Evolutionary conservation across 2,888 invertebrate species (phyloP).

Genomic region (Lamellibrachia satsuma): DNA sequence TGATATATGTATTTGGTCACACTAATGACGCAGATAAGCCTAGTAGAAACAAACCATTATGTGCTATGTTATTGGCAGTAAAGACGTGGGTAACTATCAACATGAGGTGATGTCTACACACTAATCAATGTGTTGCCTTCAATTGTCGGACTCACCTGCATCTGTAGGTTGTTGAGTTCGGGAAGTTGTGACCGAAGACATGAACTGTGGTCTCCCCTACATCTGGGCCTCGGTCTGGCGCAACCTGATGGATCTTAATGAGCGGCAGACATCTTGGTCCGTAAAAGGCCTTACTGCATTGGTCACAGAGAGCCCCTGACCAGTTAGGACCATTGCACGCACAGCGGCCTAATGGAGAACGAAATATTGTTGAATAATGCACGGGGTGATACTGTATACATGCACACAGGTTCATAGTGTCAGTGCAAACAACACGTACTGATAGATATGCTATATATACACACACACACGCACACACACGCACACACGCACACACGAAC

Average conservation of each 20-base stretch:
- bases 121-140: not conserved
- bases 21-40: not conserved
- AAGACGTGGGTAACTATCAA: not conserved
- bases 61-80: not conserved
- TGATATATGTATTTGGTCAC: not conserved
- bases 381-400: not conserved
- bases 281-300: constrained; percentile 44
- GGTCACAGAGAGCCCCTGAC: constrained; percentile 43
- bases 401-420: not conserved
- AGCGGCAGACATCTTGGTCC: constrained; percentile 44
- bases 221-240: constrained; percentile 41
- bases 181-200: constrained; percentile 44
- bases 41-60: not conserved
- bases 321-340: constrained; percentile 40
- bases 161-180: constrained; percentile 37
- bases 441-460: not conserved
- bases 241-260: constrained; percentile 34
- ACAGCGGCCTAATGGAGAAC: constrained; percentile 37
- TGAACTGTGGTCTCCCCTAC: constrained; percentile 39
- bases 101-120: not conserved
- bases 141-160: constrained; percentile 34
- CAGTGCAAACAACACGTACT: not conserved
- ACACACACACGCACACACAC: fast-evolving
- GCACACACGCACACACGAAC: fast-evolving
- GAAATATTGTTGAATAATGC: not conserved